phyloP scores from a whole-genome alignment of 2,797 vertebrate genomes.

The Enteromius treurensis region DNA sequence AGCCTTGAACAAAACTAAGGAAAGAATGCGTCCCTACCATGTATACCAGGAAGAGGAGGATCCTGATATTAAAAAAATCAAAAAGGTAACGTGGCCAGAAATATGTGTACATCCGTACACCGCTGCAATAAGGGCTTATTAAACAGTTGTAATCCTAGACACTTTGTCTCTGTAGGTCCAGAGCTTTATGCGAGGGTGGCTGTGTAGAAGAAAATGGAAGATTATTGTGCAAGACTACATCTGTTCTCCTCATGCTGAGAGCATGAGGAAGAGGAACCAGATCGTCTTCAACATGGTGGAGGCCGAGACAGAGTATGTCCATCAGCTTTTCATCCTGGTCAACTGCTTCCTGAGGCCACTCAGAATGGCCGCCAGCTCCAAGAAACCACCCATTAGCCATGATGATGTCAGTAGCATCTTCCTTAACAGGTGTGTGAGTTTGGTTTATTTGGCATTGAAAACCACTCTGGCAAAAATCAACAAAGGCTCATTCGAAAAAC shows the following conservation, averaged over 20 bases:
- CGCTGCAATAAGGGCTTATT: background rate
- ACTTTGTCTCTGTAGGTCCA: constrained; percentile 78
- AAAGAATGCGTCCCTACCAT: constrained; percentile 95
- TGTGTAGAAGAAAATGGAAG: constrained; percentile 91
- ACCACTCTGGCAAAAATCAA: background rate
- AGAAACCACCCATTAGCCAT: constrained; percentile 95
- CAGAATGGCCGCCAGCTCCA: constrained; percentile 97
- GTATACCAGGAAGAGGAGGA: constrained; percentile 91
- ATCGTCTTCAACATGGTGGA: constrained; percentile 94
- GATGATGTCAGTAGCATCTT: constrained; percentile 98
- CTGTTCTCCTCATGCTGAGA: constrained; percentile 90
- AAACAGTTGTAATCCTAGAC: background rate
- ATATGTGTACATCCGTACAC: background rate
- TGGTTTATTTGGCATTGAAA: background rate
- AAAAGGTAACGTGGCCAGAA: constrained; percentile 83
- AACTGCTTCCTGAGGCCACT: constrained; percentile 95
- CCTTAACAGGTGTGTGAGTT: constrained; percentile 88
- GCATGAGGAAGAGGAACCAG: constrained; percentile 91
- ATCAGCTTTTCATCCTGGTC: constrained; percentile 94
- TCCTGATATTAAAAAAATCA: constrained; percentile 98
- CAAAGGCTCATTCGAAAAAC: background rate
- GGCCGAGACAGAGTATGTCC: constrained; percentile 90
- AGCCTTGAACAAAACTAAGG: constrained; percentile 98
- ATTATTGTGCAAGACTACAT: constrained; percentile 92
- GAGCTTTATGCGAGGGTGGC: constrained; percentile 91